Evolutionary conservation across 2,888 invertebrate species (phyloP).

Genomic region (Spodoptera littoralis): DNA sequence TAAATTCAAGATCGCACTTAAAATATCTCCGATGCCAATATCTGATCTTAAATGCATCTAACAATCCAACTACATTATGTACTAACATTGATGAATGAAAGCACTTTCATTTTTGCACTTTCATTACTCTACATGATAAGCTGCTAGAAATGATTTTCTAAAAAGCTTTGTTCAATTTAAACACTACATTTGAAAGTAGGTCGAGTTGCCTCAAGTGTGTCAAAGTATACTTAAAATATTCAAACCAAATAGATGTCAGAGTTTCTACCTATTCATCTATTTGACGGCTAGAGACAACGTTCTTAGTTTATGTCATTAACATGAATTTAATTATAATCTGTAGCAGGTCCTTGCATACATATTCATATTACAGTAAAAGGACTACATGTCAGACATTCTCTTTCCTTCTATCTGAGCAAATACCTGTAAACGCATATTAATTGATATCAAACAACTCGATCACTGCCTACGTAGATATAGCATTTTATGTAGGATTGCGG

Average conservation of each 20-base stretch:
- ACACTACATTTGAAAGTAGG: slow-evolving; percentile 46
- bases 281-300: slow-evolving; percentile 17
- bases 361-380: slow-evolving; percentile 67
- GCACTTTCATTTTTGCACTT: slow-evolving; percentile 14
- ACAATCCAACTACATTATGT: neutral
- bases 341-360: slow-evolving; percentile 62
- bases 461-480: neutral
- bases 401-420: slow-evolving; percentile 50
- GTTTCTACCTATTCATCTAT: slow-evolving; percentile 19
- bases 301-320: slow-evolving; percentile 24
- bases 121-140: slow-evolving; percentile 20
- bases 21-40: neutral
- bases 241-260: slow-evolving; percentile 24
- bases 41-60: too few relatives aligned
- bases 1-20: too few relatives aligned
- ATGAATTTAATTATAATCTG: slow-evolving; percentile 24
- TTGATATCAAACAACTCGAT: slow-evolving; percentile 11
- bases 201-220: slow-evolving; percentile 43
- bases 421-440: slow-evolving; percentile 29
- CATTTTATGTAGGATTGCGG: too few relatives aligned
- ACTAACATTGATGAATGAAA: slow-evolving; percentile 13
- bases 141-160: slow-evolving; percentile 25
- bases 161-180: slow-evolving; percentile 23
- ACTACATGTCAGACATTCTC: slow-evolving; percentile 60
- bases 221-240: slow-evolving; percentile 45